phyloP scores from a whole-genome alignment of 2,888 invertebrate species.

The Synanthedon myopaeformis region DNA sequence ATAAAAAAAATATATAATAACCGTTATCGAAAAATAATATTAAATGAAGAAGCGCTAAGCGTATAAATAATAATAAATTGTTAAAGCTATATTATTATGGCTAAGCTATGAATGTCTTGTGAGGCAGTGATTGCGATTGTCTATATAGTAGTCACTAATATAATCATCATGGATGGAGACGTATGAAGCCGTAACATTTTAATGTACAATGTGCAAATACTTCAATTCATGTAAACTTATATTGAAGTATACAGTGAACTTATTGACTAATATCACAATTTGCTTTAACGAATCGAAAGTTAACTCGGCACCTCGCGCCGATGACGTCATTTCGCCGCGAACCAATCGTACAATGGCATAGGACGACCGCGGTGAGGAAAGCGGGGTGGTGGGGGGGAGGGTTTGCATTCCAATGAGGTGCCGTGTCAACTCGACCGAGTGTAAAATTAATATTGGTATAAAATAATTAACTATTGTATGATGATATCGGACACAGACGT shows the following conservation, averaged over 20 bases:
- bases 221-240: not conserved
- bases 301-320: too few relatives aligned
- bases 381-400: too few relatives aligned
- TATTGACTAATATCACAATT: not conserved
- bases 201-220: not conserved
- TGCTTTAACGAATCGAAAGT: too few relatives aligned
- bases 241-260: not conserved
- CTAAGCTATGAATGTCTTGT: slow-evolving; percentile 69
- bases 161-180: not conserved
- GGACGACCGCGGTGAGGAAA: too few relatives aligned
- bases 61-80: slow-evolving; percentile 37
- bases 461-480: too few relatives aligned
- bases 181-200: not conserved
- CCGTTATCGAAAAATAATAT: slow-evolving; percentile 18
- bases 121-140: slow-evolving; percentile 67
- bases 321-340: too few relatives aligned
- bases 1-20: slow-evolving; percentile 24
- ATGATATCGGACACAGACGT: too few relatives aligned
- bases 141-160: slow-evolving; percentile 23
- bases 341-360: too few relatives aligned
- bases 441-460: too few relatives aligned
- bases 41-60: slow-evolving; percentile 62
- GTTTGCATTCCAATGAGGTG: too few relatives aligned
- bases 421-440: too few relatives aligned
- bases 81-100: slow-evolving; percentile 46